Percentiles rank a stretch among this genome's conserved stretches.
Evolutionary conservation across 2,113 vertebrate species (phyloP).

Genomic region (Seriola dumerili): DNA sequence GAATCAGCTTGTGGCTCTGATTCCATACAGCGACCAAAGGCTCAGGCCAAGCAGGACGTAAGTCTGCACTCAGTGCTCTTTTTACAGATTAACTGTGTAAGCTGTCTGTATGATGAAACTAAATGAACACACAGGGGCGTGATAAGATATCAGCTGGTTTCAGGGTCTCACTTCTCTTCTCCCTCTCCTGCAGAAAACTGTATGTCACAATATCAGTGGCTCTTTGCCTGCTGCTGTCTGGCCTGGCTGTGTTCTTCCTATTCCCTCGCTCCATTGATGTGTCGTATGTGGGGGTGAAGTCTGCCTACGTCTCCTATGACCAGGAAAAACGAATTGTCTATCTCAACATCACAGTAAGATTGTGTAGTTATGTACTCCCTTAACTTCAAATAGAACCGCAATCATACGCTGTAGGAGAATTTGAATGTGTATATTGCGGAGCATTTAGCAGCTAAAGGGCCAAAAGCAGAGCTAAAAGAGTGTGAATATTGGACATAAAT

Average conservation of each 20-base stretch:
- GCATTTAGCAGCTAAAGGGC: not conserved
- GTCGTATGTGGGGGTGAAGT: slow-evolving; percentile 94
- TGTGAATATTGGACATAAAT: not conserved
- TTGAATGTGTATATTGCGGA: not conserved
- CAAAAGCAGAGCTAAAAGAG: not conserved
- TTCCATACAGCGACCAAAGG: slow-evolving; percentile 97
- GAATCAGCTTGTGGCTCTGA: slow-evolving; percentile 98
- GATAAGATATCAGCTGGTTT: slow-evolving; percentile 28
- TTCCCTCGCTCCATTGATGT: slow-evolving; percentile 97
- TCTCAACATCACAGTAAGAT: slow-evolving; percentile 95
- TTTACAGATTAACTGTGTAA: not conserved
- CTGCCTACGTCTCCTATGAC: slow-evolving; percentile 92
- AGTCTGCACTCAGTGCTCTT: slow-evolving; percentile 67
- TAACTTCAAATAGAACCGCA: accelerated
- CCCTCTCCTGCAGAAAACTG: slow-evolving; percentile 87
- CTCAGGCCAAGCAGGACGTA: slow-evolving; percentile 95
- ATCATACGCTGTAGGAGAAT: not conserved
- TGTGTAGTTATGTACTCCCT: accelerated
- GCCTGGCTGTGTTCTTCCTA: slow-evolving; percentile 95
- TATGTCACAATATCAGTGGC: slow-evolving; percentile 94
- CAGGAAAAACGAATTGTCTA: slow-evolving; percentile 88
- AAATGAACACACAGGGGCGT: not conserved
- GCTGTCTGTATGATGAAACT: slow-evolving; percentile 6
- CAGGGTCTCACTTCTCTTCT: slow-evolving; percentile 51
- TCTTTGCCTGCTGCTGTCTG: slow-evolving; percentile 93